Conservation (phyloP, 2,888 invertebrate species). For the Rhagonycha lutea region DNA sequence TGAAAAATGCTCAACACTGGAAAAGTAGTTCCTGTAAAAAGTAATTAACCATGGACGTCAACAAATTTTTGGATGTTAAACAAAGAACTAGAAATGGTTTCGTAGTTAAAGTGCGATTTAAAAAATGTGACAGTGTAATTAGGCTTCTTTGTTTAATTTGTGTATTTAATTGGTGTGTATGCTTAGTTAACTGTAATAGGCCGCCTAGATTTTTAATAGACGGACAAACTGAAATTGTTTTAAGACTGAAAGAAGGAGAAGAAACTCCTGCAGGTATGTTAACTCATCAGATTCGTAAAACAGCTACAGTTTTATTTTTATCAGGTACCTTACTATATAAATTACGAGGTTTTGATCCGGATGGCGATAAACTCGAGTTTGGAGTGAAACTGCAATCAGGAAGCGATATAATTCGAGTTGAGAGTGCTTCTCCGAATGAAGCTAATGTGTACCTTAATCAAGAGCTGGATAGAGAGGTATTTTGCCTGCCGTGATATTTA, state of each 20-base stretch:
- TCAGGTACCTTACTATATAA: constrained; percentile 82
- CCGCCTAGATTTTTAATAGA: constrained; percentile 88
- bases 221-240: constrained; percentile 88
- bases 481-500: constrained; percentile 10
- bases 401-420: constrained; percentile 82
- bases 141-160: constrained; percentile 30
- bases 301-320: background rate
- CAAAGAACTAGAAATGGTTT: constrained; percentile 16
- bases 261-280: constrained; percentile 83
- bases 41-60: background rate
- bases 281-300: background rate
- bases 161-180: constrained; percentile 26
- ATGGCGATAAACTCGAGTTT: constrained; percentile 82
- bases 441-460: constrained; percentile 87
- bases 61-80: background rate
- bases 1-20: background rate
- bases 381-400: constrained; percentile 80
- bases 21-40: background rate
- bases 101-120: constrained; percentile 29
- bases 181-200: constrained; percentile 62
- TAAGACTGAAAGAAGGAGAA: constrained; percentile 84
- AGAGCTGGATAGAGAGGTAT: constrained; percentile 88
- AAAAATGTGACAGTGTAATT: constrained; percentile 24
- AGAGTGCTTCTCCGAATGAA: constrained; percentile 79
- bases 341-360: constrained; percentile 81